Conservation (phyloP, 2,888 invertebrate genomes). For the Eupithecia dodoneata region DNA sequence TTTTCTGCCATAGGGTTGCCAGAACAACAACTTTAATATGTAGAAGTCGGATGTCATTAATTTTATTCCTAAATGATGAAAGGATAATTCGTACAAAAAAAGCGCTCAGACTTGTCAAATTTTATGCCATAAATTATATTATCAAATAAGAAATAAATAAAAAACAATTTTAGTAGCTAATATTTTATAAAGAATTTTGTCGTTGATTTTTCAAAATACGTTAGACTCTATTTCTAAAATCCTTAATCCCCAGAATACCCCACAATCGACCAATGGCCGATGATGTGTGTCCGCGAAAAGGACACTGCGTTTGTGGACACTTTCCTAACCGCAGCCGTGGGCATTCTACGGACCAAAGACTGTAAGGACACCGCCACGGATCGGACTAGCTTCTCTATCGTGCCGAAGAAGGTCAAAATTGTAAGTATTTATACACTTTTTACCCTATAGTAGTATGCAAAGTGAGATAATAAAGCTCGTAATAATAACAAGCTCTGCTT, state of each 20-base stretch:
- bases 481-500: too few relatives aligned
- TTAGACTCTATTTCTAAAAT: not conserved
- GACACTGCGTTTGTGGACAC: slow-evolving; percentile 93
- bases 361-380: slow-evolving; percentile 83
- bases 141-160: too few relatives aligned
- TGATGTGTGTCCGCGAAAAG: slow-evolving; percentile 91
- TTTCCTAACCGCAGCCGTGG: slow-evolving; percentile 92
- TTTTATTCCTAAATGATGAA: too few relatives aligned
- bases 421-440: slow-evolving; percentile 71
- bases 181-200: not conserved
- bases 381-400: slow-evolving; percentile 88
- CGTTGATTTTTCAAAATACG: not conserved
- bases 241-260: slow-evolving; percentile 82
- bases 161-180: too few relatives aligned
- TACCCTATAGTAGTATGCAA: not conserved
- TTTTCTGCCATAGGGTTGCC: not conserved
- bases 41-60: too few relatives aligned
- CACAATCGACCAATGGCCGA: slow-evolving; percentile 91
- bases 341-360: slow-evolving; percentile 87
- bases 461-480: too few relatives aligned
- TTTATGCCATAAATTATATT: too few relatives aligned
- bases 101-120: too few relatives aligned
- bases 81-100: too few relatives aligned
- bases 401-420: slow-evolving; percentile 90
- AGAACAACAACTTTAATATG: not conserved